Conservation (phyloP, 2,888 invertebrate species). For the Nebria brevicollis region DNA sequence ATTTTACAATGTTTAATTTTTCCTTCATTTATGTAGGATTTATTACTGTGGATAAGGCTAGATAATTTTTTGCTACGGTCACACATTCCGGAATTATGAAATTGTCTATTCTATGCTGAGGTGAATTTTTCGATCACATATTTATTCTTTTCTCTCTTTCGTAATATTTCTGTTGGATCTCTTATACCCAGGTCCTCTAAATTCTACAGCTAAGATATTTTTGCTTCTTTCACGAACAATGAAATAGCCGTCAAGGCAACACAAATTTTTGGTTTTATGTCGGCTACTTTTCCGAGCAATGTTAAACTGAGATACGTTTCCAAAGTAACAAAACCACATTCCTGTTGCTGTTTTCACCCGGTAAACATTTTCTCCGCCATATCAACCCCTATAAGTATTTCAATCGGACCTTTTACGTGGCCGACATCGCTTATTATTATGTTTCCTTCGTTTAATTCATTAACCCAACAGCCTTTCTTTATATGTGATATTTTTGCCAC, state of each 20-base stretch:
- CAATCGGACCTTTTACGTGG: slow-evolving; percentile 31
- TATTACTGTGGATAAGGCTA: no score
- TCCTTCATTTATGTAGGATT: no score
- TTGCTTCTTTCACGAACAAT: no score
- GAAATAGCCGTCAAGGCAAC: no score
- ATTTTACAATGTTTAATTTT: no score
- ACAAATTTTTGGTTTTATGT: no score
- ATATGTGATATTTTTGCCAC: neutral
- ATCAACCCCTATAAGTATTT: slow-evolving; percentile 34
- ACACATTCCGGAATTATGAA: no score
- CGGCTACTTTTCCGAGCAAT: slow-evolving; percentile 48
- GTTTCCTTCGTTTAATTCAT: slow-evolving; percentile 10
- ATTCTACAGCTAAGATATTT: no score
- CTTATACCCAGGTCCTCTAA: slow-evolving; percentile 53
- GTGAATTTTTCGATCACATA: neutral
- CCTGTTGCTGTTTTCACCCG: slow-evolving; percentile 27
- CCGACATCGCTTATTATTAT: slow-evolving; percentile 20
- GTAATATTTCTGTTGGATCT: slow-evolving; percentile 51
- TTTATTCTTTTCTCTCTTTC: slow-evolving; percentile 40
- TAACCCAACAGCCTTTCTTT: neutral
- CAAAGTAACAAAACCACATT: slow-evolving; percentile 48
- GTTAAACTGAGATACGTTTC: slow-evolving; percentile 50
- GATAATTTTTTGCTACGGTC: no score
- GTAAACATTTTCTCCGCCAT: slow-evolving; percentile 42
- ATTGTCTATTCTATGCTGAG: no score